These are phyloP conservation scores for Druon quercuslanigerum DNA, from an alignment of 1,140 invertebrate genomes.

Conservation along the genomic window DNA sequence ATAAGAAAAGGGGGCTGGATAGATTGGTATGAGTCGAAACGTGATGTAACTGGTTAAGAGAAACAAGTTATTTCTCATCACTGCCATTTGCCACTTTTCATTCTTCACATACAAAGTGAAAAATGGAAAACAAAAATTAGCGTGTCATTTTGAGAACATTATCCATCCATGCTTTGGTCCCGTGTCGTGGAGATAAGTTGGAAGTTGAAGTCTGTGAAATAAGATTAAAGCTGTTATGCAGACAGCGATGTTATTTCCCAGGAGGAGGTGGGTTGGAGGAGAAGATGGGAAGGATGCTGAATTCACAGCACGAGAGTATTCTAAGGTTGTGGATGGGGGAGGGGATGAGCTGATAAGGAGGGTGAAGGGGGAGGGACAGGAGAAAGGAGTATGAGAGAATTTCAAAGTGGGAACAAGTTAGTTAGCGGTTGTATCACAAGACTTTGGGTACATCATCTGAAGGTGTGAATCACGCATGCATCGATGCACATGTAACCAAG, in stretches of 20 bases:
- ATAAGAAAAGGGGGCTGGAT: too few relatives aligned
- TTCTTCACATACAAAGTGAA: too few relatives aligned
- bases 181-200: constrained; percentile 23
- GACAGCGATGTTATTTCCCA: constrained; percentile 56
- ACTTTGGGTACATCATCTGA: neutral
- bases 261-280: constrained; percentile 32
- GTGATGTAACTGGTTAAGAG: too few relatives aligned
- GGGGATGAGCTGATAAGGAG: constrained; percentile 51
- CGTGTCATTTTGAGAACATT: too few relatives aligned
- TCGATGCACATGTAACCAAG: neutral
- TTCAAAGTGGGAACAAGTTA: constrained; percentile 59
- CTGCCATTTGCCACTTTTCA: too few relatives aligned
- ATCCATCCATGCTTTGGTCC: neutral
- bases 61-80: too few relatives aligned
- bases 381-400: constrained; percentile 41
- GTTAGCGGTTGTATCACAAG: constrained; percentile 58
- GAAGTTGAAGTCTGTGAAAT: constrained; percentile 47
- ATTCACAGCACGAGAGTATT: constrained; percentile 39
- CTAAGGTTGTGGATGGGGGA: constrained; percentile 32
- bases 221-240: constrained; percentile 55
- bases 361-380: too few relatives aligned
- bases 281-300: constrained; percentile 45
- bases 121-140: too few relatives aligned
- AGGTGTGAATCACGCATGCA: neutral
- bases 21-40: too few relatives aligned